These are phyloP conservation scores for Daktulosphaira vitifoliae DNA, from an alignment of 1,140 invertebrate species.

Conservation along the genomic window DNA sequence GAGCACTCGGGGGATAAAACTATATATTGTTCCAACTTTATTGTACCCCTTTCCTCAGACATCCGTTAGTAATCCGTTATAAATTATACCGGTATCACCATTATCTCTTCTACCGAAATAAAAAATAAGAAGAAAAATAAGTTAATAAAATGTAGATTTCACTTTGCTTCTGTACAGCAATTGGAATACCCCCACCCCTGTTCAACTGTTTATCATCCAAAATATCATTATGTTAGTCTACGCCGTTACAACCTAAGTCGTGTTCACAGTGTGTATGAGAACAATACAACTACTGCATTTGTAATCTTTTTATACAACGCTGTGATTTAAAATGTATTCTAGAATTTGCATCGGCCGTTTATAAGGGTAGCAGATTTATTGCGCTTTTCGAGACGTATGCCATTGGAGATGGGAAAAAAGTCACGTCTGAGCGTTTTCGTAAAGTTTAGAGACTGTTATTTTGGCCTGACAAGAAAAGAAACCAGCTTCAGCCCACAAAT, in stretches of 20 bases:
- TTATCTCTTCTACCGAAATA: background rate
- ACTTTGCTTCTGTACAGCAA: conserved; percentile 5
- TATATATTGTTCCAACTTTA: conserved; percentile 32
- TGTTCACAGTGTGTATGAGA: too few species aligned
- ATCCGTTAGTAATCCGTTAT: conserved; percentile 27
- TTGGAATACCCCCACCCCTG: background rate
- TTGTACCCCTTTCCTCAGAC: conserved; percentile 23
- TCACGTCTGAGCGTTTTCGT: background rate
- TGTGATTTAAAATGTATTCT: too few species aligned
- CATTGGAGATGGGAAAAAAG: conserved; percentile 5
- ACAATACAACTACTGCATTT: too few species aligned
- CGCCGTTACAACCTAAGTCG: too few species aligned
- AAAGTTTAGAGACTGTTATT: conserved; percentile 16
- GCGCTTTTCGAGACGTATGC: conserved; percentile 3
- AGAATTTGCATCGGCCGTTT: background rate
- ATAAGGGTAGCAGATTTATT: background rate
- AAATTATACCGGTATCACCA: conserved; percentile 22
- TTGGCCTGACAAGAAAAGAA: background rate
- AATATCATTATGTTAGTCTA: too few species aligned
- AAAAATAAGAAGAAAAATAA: conserved; percentile 20
- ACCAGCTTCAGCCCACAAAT: conserved; percentile 14
- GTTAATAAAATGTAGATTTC: conserved; percentile 33
- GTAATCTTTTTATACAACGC: too few species aligned
- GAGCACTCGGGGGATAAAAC: conserved; percentile 28
- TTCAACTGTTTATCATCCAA: too few species aligned